Evolutionary conservation across 2,888 invertebrate genomes (phyloP), one percentile per base, ranked within the genome.

Genomic region (Noctua janthe): DNA sequence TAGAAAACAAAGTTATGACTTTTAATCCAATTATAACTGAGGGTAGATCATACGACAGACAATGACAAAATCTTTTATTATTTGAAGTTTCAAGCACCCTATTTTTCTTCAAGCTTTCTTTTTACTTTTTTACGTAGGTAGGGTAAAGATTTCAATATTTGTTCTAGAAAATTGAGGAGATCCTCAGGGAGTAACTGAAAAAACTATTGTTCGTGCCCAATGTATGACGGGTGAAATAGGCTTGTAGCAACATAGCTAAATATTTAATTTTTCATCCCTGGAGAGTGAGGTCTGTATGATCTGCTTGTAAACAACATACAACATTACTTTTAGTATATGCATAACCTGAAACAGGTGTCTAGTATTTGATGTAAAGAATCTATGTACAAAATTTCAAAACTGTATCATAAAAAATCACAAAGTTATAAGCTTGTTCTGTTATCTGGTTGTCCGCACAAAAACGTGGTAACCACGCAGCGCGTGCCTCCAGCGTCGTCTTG

Each of bases 261-360:
- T 86, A 88, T 85, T 88, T 80, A 80, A 88, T 87, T 81, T 79
- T 64, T 84, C 74, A 84, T 81, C 76, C 74, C 79, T 29, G 13
- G 76, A 84, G 79, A 80, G 81, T 74, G 59, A 59, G 67, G 29
- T 59, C 43, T 67, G 35, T 3, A 51, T 76, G 72, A 83, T 54
- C 73, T 71, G 70, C 29, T 77, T 73, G 77, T 78, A 79, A 81
- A 84, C 49, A 71, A 29, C 29, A 29, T 29, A 29, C 29, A 29
- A 29, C 29, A 29, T 29, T 29, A 29, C 29, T 29, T 29, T 29
- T 29, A 29, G 29, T 29, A 29, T 29, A 29, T 29, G 29, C 29
- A 29, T 29, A 29, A 29, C 29, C 29, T 29, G 29, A 29, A 29
- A 29, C 29, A 29, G 29, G 29, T 29, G 29, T 29, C 29, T 29